phyloP scores from a whole-genome alignment of 1,140 invertebrate genomes.

The Aphis gossypii region DNA sequence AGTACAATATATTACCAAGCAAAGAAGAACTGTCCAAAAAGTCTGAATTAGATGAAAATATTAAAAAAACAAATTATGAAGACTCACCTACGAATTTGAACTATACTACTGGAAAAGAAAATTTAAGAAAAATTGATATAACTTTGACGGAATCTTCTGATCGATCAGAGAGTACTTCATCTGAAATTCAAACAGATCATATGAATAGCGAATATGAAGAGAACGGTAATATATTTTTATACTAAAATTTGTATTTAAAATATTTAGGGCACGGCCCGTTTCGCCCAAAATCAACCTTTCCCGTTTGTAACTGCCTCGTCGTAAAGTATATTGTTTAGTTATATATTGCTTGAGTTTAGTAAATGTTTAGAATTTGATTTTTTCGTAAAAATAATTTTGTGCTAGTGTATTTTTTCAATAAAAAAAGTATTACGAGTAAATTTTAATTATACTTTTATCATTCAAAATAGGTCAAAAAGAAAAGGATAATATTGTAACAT shows the following conservation, averaged over 20 bases:
- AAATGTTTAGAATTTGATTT: too few species aligned
- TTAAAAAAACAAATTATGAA: not conserved
- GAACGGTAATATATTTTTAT: not conserved
- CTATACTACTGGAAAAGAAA: conserved; percentile 22
- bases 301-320: too few species aligned
- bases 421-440: not conserved
- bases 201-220: not conserved
- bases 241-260: not conserved
- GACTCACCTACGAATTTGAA: not conserved
- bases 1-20: conserved; percentile 38
- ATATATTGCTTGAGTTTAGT: too few species aligned
- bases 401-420: not conserved
- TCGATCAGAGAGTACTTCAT: conserved; percentile 53
- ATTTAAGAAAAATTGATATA: conserved; percentile 42
- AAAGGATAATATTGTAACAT: not conserved
- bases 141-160: conserved; percentile 47
- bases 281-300: too few species aligned
- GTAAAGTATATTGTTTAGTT: too few species aligned
- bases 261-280: too few species aligned
- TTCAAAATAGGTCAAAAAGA: conserved; percentile 16
- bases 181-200: conserved; percentile 16
- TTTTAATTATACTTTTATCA: not conserved
- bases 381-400: not conserved
- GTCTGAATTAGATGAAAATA: not conserved
- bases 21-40: conserved; percentile 24